Conservation (phyloP, 2,113 vertebrate species). For the Nerophis lumbriciformis region DNA sequence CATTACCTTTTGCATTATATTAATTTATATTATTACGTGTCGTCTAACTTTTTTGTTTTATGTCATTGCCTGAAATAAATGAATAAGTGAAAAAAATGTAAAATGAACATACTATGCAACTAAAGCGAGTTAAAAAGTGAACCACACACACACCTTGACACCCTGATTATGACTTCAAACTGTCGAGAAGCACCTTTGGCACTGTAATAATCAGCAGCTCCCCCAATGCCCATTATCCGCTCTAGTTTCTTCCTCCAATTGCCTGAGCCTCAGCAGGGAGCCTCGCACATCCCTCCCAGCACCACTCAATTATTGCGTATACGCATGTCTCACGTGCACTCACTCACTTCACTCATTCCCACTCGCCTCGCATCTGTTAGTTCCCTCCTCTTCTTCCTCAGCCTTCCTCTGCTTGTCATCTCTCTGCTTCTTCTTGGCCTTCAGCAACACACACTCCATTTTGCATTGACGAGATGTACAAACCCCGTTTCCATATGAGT, state of each 20-base stretch:
- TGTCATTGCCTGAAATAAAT: no score
- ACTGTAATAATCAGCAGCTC: background rate
- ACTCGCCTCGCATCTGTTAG: constrained; percentile 13
- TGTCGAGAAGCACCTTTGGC: constrained; percentile 1
- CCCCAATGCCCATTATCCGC: background rate
- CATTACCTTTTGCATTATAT: no score
- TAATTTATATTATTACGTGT: no score
- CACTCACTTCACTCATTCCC: constrained; percentile 14
- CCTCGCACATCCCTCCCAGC: constrained; percentile 15
- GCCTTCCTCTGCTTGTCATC: constrained; percentile 32
- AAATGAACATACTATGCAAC: no score
- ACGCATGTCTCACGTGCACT: constrained; percentile 1
- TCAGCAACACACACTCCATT: constrained; percentile 44
- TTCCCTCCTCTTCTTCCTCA: constrained; percentile 12
- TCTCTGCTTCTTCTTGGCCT: constrained; percentile 36
- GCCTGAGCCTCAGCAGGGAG: constrained; percentile 28
- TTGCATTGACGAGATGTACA: constrained; percentile 35
- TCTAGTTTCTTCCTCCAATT: background rate
- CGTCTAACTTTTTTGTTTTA: no score
- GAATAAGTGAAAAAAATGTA: no score
- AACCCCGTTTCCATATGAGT: no score
- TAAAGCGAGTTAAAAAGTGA: background rate
- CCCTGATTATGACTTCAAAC: background rate
- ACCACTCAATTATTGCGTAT: constrained; percentile 10
- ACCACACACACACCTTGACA: background rate